Evolutionary conservation across 1,140 invertebrate genomes (phyloP).

Genomic region (Drosophila trapezifrons): DNA sequence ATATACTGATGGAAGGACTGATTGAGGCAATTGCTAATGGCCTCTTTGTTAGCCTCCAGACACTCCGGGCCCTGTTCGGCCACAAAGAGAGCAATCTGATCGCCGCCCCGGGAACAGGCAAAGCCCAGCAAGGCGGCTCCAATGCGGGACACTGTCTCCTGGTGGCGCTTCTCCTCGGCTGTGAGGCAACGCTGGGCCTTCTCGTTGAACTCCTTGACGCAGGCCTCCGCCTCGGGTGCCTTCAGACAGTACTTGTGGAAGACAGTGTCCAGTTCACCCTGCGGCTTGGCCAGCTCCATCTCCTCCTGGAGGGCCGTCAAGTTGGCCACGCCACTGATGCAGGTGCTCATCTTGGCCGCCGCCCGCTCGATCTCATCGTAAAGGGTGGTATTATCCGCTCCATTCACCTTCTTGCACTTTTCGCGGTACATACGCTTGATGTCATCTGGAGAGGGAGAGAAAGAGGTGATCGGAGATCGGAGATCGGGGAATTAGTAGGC

Average conservation of each 20-base stretch:
- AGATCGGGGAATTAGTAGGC: too few species aligned
- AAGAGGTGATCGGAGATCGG: too few species aligned
- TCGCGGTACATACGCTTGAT: constrained; percentile 66
- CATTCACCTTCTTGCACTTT: constrained; percentile 75
- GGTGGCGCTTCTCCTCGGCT: constrained; percentile 85
- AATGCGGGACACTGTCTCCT: constrained; percentile 86
- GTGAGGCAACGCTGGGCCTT: constrained; percentile 87
- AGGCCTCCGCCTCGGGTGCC: constrained; percentile 86
- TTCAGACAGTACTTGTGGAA: constrained; percentile 88
- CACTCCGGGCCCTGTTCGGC: constrained; percentile 91
- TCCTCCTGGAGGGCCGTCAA: constrained; percentile 85
- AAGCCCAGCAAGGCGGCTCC: constrained; percentile 88
- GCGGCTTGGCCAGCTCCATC: constrained; percentile 86
- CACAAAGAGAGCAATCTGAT: constrained; percentile 92
- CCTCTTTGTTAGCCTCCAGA: constrained; percentile 86
- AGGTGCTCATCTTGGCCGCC: constrained; percentile 77
- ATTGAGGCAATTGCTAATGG: constrained; percentile 88
- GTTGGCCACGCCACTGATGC: constrained; percentile 85
- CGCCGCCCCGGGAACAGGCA: constrained; percentile 90
- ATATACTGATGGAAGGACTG: constrained; percentile 85
- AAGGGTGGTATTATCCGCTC: constrained; percentile 58
- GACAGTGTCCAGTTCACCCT: constrained; percentile 87
- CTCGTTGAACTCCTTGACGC: constrained; percentile 87
- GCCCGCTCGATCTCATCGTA: constrained; percentile 77
- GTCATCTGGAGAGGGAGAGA: too few species aligned